Evolutionary conservation across 2,797 vertebrate genomes (phyloP), one percentile per base, ranked within the genome.

Genomic region (Melanotaenia trifasciata): DNA sequence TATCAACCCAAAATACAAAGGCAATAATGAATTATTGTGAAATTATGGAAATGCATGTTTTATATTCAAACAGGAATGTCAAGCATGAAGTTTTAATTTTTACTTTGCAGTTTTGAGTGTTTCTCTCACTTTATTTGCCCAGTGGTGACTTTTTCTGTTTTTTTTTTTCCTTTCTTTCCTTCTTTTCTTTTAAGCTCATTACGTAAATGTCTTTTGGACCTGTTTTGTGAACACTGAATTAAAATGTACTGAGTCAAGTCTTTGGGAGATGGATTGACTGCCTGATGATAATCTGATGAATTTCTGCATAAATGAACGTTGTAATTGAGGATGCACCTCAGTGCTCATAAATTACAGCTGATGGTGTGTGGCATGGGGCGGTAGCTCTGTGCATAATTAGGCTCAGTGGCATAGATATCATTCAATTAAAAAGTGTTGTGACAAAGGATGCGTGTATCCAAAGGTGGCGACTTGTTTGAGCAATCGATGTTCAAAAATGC

Each of bases 351-450:
- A 93, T 94, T 89, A 92, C 74, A 82, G 38, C 43, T 85, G 84
- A 90, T 88, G 87, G 79, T 78, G 84, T 80, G 76, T 87, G 86
- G 84, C 83, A 83, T 60, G 60, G 67, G 63, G 83, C 20, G 84
- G 88, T 8, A 47, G 69, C 72, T 86, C 67, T 28, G 68, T 64
- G 83, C 87, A 89, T 89, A 89, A 90, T 89, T 80, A 83, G 72
- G 76, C 88, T 75, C 77, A 24, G 78, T 72, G 70, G 81, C 77
- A 87, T 72, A 88, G 81, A 76, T 90, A 90, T 89, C 87, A 90
- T 92, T 93, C 91, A 87, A 93, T 94, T 45, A 88, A 90, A 92
- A 93, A 86, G 78, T 85, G 78, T 81, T 65, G 70, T 77, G 79
- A 89, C 87, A 86, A 90, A 86, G 51, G 72, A 82, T 10, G 32